Conservation (phyloP, 1,140 invertebrate genomes). For the Pseudomyrmex pallidus region DNA sequence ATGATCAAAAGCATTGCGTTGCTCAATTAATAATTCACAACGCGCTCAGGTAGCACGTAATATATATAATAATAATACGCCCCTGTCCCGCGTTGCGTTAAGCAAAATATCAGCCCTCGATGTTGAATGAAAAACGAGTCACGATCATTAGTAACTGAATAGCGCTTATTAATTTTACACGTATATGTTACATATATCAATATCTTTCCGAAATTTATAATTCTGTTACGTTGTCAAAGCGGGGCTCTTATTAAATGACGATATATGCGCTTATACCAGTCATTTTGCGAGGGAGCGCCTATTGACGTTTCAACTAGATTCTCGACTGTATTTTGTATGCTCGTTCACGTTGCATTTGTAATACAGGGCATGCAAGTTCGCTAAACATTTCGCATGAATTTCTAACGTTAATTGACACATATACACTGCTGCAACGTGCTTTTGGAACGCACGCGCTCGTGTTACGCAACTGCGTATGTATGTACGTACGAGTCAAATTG, state of each 20-base stretch:
- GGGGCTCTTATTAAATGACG: not conserved
- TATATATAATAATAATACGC: conserved; percentile 49
- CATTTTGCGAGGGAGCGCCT: conserved; percentile 7
- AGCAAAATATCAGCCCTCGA: conserved; percentile 2
- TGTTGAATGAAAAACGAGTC: conserved; percentile 27
- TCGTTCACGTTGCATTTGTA: conserved; percentile 19
- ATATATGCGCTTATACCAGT: not conserved
- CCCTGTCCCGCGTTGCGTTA: conserved; percentile 6
- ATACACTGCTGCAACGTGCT: not conserved
- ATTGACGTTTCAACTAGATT: conserved; percentile 17
- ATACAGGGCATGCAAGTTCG: not conserved
- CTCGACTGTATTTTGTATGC: conserved; percentile 2
- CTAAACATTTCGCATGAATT: conserved; percentile 42
- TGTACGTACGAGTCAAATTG: too few species aligned
- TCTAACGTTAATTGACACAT: conserved; percentile 26
- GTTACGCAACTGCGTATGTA: too few species aligned
- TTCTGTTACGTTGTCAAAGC: conserved; percentile 8
- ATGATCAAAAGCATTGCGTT: conserved; percentile 57
- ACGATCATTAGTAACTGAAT: conserved; percentile 5
- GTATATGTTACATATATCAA: conserved; percentile 1
- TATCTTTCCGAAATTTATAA: conserved; percentile 18
- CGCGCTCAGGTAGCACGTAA: conserved; percentile 43
- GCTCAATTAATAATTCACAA: conserved; percentile 61
- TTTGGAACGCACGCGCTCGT: not conserved
- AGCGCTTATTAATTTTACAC: conserved; percentile 4